These are phyloP conservation scores for Tenthredo notha DNA, from an alignment of 2,888 invertebrate genomes.

Conservation along the genomic window DNA sequence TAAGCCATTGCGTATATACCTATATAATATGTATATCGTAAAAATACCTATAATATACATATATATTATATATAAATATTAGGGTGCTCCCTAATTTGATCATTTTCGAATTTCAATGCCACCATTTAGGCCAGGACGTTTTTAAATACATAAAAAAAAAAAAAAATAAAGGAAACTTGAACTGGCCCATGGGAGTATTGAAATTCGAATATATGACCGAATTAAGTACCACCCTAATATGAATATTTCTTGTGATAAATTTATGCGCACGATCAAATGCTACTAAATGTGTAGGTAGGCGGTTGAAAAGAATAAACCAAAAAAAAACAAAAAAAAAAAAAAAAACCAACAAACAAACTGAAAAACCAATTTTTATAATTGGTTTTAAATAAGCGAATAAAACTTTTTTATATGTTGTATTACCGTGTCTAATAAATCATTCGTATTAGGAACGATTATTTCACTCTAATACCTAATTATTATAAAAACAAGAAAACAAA, in stretches of 20 bases:
- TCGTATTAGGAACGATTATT: slow-evolving; percentile 46
- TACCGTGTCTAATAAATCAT: slow-evolving; percentile 49
- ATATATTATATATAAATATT: neutral
- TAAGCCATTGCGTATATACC: slow-evolving; percentile 40
- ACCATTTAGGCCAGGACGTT: no score
- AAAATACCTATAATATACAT: neutral
- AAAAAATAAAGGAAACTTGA: no score
- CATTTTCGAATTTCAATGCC: no score
- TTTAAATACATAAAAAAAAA: no score
- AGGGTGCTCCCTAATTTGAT: no score
- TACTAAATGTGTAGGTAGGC: slow-evolving; percentile 33
- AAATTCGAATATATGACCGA: no score
- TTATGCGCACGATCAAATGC: slow-evolving; percentile 50
- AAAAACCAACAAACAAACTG: neutral
- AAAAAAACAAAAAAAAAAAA: neutral
- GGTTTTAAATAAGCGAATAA: slow-evolving; percentile 41
- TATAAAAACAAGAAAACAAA: neutral
- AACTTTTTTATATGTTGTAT: slow-evolving; percentile 50
- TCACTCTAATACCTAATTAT: slow-evolving; percentile 16
- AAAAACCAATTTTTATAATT: slow-evolving; percentile 7
- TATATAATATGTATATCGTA: slow-evolving; percentile 18
- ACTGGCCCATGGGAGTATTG: no score
- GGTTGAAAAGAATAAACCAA: slow-evolving; percentile 20
- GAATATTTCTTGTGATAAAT: slow-evolving; percentile 45
- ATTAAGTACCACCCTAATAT: no score